Evolutionary conservation across 2,797 vertebrate species (phyloP), one percentile per base, ranked within the genome.

Genomic region (Tokudaia tokunoshimensis): DNA sequence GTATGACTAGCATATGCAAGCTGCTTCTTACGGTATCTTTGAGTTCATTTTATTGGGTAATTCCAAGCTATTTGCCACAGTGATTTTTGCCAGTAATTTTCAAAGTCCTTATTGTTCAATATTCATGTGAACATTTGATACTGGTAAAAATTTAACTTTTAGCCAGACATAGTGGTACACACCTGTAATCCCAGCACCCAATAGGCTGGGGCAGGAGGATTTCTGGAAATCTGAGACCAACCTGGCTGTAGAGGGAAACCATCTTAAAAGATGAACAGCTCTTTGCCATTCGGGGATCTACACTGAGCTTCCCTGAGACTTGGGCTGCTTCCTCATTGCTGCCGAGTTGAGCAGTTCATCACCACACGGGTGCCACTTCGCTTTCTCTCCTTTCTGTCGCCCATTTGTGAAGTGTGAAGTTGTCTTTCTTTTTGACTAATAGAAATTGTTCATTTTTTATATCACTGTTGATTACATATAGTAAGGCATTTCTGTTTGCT

Each of bases 41-140:
- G 57, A 86, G 15, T 92, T 94, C 91, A 67, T 86, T 92, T 96
- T 78, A 63, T 57, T 93, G 80, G 55, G 7, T 93, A 78, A 61
- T 94, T 93, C 31, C n/a, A 47, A 87, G 13, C 31, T 92, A 9
- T 67, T 95, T 91, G 31, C 59, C 44, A 74, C 59, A 88, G 80
- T 78, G 57, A 83, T 92, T 95, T 94, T 65, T 94, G 79, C 34
- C n/a, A 61, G 0, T 94, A 67, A 12, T 85, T 94, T 52, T 87
- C 10, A 86, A 93, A 87, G 86, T 82, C 55, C 13, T 82, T 94
- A 65, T 92, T 92, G 37, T 94, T 96, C 3, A 26, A 31, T 22
- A 70, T 83, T 13, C 22, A 95, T 19, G 50, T 86, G 11, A 92
- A 0, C 84, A 72, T 95, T 90, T 83, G 47, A 93, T 96, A 55